phyloP scores from a whole-genome alignment of 2,888 invertebrate species.

The Theristus sp. region DNA sequence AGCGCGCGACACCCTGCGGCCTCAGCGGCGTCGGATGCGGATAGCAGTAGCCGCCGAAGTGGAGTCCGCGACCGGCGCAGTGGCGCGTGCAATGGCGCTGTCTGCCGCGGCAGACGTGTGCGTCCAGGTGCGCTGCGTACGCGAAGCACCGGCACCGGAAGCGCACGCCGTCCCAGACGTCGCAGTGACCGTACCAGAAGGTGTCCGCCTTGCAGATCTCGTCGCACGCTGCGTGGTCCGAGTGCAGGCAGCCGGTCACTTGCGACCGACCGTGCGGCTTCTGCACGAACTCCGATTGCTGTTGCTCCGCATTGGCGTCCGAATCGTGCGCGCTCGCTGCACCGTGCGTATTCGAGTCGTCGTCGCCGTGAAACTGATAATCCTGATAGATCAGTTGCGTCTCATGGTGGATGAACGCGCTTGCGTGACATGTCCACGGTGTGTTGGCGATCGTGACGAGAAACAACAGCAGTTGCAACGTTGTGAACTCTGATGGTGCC shows the following conservation, averaged over 20 bases:
- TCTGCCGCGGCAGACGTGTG: no score
- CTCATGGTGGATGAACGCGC: no score
- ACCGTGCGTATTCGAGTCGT: no score
- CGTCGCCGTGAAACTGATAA: no score
- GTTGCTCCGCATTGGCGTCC: no score
- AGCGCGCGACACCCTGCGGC: not conserved
- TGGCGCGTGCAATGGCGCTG: constrained; percentile 8
- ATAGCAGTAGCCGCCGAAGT: not conserved
- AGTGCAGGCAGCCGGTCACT: not conserved
- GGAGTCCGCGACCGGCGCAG: constrained; percentile 1
- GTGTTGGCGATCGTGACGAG: no score
- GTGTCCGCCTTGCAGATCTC: constrained; percentile 18
- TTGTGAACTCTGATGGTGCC: no score
- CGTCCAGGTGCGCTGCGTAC: constrained; percentile 11
- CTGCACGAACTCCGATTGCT: not conserved
- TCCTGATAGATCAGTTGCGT: no score
- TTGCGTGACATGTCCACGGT: no score
- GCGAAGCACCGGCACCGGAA: constrained; percentile 18
- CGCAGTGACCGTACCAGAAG: constrained; percentile 14
- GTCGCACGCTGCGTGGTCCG: constrained; percentile 22
- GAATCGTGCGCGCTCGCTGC: no score
- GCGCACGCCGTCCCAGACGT: constrained; percentile 14
- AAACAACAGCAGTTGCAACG: no score
- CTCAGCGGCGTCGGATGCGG: not conserved
- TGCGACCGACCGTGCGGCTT: not conserved